Evolutionary conservation across 2,888 invertebrate genomes (phyloP), one percentile per base, ranked within the genome.

Genomic region (Andrena bicolor): DNA sequence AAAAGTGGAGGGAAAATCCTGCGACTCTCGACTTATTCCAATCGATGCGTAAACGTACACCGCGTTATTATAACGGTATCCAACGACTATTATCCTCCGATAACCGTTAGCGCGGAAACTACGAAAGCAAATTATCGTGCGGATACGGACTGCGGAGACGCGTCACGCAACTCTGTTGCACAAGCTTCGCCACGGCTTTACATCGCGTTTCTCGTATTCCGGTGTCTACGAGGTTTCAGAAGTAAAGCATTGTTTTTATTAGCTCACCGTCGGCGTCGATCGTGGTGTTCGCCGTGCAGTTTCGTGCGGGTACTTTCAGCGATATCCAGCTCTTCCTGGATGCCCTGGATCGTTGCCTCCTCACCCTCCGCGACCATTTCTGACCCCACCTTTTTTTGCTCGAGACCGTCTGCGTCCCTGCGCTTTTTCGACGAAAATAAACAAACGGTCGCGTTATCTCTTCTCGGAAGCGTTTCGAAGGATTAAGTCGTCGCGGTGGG

Each of bases 311-410:
- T 13, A 60, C 58, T 7, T 85, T 73, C 13, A 84, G 84, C 0
- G 82, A 66, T 13, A 82, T 88, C 28, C 90, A 89, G 79, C 88
- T 89, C 79, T 92, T 93, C 80, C 94, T 95, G 1, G 95, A 95
- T 7, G 95, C 94, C 85, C 95, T 96, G 82, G 95, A 95, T 94
- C 96, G 95, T 86, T 96, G 96, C 82, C 96, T 95, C 61, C 96
- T 94, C 56, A 95, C 95, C 92, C 96, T 96, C 90, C 95, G 95
- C 13, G 96, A 95, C 96, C 96, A 96, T 89, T 95, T 86, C 8
- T 85, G 89, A 7, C 76, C 83, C 7, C 76, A 28, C 56, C 87
- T 90, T 71, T 89, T 92, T 64, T 88, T 90, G 56, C 28, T 76
- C 20, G 82, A 10, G 0, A 41, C 35, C 4, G 51, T 51, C 51